Conservation (phyloP, 2,888 invertebrate genomes). For the Limnephilus marmoratus region DNA sequence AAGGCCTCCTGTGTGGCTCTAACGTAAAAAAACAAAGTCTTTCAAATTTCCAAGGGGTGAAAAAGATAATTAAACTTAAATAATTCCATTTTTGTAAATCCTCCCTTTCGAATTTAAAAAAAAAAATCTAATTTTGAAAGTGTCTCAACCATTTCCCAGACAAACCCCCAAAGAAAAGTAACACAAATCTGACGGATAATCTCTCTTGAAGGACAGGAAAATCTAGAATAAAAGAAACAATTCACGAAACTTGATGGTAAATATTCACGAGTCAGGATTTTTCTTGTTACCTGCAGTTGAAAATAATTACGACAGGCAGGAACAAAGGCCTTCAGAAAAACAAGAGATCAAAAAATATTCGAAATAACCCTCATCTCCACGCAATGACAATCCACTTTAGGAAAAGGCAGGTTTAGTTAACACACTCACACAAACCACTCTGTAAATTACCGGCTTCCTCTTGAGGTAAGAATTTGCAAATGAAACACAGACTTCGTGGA, state of each 20-base stretch:
- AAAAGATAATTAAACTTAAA: conserved; percentile 14
- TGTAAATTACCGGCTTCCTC: too few species aligned
- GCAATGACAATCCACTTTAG: too few species aligned
- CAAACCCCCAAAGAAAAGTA: conserved; percentile 23
- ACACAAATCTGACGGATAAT: conserved; percentile 12
- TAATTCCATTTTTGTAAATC: neutral
- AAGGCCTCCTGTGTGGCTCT: too few species aligned
- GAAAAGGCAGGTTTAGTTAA: too few species aligned
- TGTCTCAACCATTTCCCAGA: conserved; percentile 36
- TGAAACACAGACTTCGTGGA: too few species aligned
- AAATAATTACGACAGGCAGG: neutral
- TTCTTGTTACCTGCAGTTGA: neutral
- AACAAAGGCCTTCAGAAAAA: neutral
- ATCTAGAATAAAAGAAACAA: conserved; percentile 14
- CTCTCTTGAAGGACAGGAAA: conserved; percentile 15
- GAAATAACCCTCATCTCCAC: neutral
- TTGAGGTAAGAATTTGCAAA: too few species aligned
- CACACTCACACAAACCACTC: too few species aligned
- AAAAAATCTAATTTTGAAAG: conserved; percentile 35
- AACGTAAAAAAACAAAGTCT: neutral
- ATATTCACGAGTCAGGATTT: neutral
- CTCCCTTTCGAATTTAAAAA: conserved; percentile 10
- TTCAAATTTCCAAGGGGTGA: conserved; percentile 12
- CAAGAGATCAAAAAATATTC: neutral
- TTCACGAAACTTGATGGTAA: neutral